phyloP scores from a whole-genome alignment of 92 coral and sea anemone species.

The Zoanthus sansibaricus region DNA sequence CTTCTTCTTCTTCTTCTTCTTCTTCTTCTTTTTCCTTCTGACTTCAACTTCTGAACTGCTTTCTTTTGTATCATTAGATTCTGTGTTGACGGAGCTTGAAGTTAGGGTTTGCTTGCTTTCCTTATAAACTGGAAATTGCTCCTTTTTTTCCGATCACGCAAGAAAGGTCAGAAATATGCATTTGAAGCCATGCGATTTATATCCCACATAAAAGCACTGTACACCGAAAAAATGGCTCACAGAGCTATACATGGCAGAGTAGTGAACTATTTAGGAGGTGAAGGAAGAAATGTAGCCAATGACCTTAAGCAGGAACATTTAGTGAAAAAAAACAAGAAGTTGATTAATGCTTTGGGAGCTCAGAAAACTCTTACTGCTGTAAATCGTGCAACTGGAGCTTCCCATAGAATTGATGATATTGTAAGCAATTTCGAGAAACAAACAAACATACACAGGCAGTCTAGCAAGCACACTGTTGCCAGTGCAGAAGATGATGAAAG shows the following conservation, averaged over 20 bases:
- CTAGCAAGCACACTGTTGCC: conserved; percentile 30
- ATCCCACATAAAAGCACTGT: conserved; percentile 31
- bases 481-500: conserved; percentile 31
- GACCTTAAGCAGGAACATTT: conserved; percentile 55
- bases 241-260: conserved; percentile 42
- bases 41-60: too few species aligned
- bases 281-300: conserved; percentile 36
- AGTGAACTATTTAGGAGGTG: conserved; percentile 45
- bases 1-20: too few species aligned
- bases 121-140: conserved; percentile 59
- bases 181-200: conserved; percentile 50
- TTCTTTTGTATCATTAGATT: too few species aligned
- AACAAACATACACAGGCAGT: conserved; percentile 24
- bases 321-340: conserved; percentile 44
- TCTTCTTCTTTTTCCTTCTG: too few species aligned
- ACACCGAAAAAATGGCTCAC: conserved; percentile 30
- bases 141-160: conserved; percentile 50
- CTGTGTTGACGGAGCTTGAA: too few species aligned
- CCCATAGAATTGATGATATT: conserved; percentile 32
- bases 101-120: too few species aligned
- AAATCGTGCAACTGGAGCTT: conserved; percentile 15
- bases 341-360: conserved; percentile 42
- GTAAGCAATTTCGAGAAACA: conserved; percentile 24
- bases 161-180: conserved; percentile 44
- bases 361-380: conserved; percentile 50